Conservation (phyloP, 92 coral and sea anemone species). For the Zoanthus gigantus region DNA sequence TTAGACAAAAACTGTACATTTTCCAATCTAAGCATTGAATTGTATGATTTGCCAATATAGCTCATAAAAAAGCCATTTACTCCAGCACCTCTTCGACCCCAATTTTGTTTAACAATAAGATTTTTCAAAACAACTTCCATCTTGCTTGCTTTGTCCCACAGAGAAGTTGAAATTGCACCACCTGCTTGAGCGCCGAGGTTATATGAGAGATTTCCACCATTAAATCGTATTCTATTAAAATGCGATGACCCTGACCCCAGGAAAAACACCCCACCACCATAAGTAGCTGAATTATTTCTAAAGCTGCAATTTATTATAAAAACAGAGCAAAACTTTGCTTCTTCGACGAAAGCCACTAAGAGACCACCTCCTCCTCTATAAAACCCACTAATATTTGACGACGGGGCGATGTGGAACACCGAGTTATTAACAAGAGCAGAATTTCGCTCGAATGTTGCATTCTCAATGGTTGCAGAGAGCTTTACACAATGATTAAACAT, state of each 20-base stretch:
- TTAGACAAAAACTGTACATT: slow-evolving; percentile 9
- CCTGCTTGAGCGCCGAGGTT: slow-evolving; percentile 58
- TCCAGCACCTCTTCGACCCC: slow-evolving; percentile 52
- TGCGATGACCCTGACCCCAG: slow-evolving; percentile 51
- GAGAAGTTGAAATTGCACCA: slow-evolving; percentile 47
- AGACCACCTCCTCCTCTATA: slow-evolving; percentile 75
- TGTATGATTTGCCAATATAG: background rate
- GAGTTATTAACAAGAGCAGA: slow-evolving; percentile 75
- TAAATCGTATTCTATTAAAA: slow-evolving; percentile 30
- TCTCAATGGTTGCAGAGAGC: slow-evolving; percentile 47
- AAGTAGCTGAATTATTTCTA: slow-evolving; percentile 75
- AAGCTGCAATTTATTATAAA: slow-evolving; percentile 55
- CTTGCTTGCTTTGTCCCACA: slow-evolving; percentile 41
- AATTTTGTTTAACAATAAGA: slow-evolving; percentile 31
- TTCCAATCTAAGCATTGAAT: slow-evolving; percentile 13
- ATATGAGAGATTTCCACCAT: slow-evolving; percentile 19
- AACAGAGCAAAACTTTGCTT: slow-evolving; percentile 53
- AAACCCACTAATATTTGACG: slow-evolving; percentile 55
- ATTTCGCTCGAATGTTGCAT: slow-evolving; percentile 68
- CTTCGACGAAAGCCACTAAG: slow-evolving; percentile 56
- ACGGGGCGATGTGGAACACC: slow-evolving; percentile 60
- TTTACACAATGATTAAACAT: slow-evolving; percentile 47
- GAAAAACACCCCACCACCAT: slow-evolving; percentile 83
- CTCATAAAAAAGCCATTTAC: slow-evolving; percentile 37
- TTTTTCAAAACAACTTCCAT: slow-evolving; percentile 38